Evolutionary conservation across 2,797 vertebrate species (phyloP), one percentile per base, ranked within the genome.

Genomic region (Ctenopoma kingsleyae): DNA sequence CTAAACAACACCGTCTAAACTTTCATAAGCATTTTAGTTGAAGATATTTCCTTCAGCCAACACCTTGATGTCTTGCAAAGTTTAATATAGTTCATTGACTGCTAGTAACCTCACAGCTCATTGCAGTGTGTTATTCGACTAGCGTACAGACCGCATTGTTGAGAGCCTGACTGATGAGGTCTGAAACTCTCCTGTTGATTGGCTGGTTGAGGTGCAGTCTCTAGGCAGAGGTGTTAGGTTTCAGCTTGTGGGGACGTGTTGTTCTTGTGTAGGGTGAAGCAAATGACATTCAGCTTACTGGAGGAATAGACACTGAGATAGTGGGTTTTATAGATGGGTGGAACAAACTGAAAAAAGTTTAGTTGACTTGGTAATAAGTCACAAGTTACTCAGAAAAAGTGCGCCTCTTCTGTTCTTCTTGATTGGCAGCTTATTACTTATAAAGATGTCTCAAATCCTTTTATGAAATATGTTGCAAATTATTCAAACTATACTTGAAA

Each of bases 71-170:
- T n/a, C 35, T 3, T 27, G 77, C 65, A 30, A 61, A 81, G 93
- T 90, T 94, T 91, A 95, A 89, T 89, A 35, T 27, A 87, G 95
- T 92, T 89, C 92, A 79, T 72, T 94, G 95, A 93, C 94, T 49
- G 76, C 3, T 12, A 93, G 93, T 94, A 94, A 96, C 94, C 94
- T 70, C 62, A 5, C n/a, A 43, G 76, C 92, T 84, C 36, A 78
- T 63, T 67, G 81, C 89, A 64, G 67, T 80, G 46, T 88, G 88
- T 83, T 84, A 87, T 91, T 87, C 89, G 83, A 91, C 89, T 87
- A 84, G 83, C 87, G 91, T 71, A 86, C 85, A 82, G 84, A 86
- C 89, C 77, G 9, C 92, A 93, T 93, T 94, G 92, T 93, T 92
- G 80, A 75, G 78, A 78, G 85, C 54, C 46, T 70, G 20, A 78